Evolutionary conservation across 2,797 vertebrate species (phyloP).

Genomic region (Brachymystax lenok): DNA sequence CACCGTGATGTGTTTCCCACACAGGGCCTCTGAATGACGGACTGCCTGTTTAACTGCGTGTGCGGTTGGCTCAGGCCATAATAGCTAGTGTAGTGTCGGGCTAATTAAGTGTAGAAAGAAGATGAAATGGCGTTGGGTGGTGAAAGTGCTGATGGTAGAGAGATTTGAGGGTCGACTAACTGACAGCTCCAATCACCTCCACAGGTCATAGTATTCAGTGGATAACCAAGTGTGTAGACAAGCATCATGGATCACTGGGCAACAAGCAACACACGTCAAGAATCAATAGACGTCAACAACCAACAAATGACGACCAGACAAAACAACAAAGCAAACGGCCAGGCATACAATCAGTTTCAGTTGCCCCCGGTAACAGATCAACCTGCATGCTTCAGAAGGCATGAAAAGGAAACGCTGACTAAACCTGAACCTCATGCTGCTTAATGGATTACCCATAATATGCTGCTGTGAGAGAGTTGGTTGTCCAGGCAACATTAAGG

Average conservation of each 20-base stretch:
- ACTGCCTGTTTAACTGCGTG: slow-evolving; percentile 50
- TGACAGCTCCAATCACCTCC: slow-evolving; percentile 9
- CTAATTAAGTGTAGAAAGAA: slow-evolving; percentile 51
- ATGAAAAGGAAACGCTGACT: slow-evolving; percentile 13
- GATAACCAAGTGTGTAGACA: background rate
- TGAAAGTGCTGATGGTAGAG: slow-evolving; percentile 35
- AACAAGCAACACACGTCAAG: background rate
- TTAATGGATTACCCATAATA: slow-evolving; percentile 36
- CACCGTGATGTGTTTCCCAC: slow-evolving; percentile 3
- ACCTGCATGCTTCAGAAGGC: background rate
- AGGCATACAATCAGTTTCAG: background rate
- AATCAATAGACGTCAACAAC: too few species aligned
- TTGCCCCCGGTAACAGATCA: background rate
- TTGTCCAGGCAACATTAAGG: slow-evolving; percentile 10
- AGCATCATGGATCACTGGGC: background rate
- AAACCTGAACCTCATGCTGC: slow-evolving; percentile 15
- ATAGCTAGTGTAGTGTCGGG: slow-evolving; percentile 21
- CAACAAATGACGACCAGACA: background rate
- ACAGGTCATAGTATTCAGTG: slow-evolving; percentile 1
- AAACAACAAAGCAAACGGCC: background rate
- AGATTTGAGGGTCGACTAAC: slow-evolving; percentile 1
- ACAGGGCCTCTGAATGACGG: slow-evolving; percentile 44
- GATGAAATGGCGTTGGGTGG: slow-evolving; percentile 34
- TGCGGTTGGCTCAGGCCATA: slow-evolving; percentile 10
- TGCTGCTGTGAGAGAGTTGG: slow-evolving; percentile 7